A percentile compares a stretch with the other conserved stretches of the same genome.
Evolutionary conservation across 2,113 vertebrate genomes (phyloP).

Genomic region (Pangasianodon hypophthalmus): DNA sequence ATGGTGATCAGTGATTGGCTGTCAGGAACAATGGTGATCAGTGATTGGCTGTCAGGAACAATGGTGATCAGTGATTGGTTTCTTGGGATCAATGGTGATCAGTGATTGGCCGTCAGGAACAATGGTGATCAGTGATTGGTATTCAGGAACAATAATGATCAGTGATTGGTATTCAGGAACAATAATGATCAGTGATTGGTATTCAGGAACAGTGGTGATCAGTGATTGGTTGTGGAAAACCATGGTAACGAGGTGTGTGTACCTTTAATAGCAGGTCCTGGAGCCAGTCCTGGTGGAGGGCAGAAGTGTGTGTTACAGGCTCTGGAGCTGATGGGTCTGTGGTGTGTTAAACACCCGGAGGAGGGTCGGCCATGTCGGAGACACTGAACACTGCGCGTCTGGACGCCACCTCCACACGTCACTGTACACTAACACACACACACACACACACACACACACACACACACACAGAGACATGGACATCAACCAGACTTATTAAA

Average conservation of each 20-base stretch:
- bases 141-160: no score
- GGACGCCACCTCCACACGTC: conserved; percentile 92
- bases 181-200: neutral
- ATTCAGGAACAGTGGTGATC: neutral
- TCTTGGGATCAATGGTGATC: neutral
- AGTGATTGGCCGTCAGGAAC: neutral
- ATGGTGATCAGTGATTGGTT: neutral
- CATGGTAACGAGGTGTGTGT: neutral
- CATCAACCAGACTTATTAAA: neutral
- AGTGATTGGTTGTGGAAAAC: neutral
- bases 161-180: neutral
- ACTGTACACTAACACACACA: conserved; percentile 85
- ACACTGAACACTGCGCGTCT: conserved; percentile 86
- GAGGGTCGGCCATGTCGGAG: conserved; percentile 83
- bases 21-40: neutral
- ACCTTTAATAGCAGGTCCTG: conserved; percentile 50
- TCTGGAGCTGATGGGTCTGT: conserved; percentile 82
- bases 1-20: neutral
- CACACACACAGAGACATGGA: conserved; percentile 26
- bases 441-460: conserved; percentile 34
- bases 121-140: neutral
- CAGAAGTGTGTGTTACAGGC: conserved; percentile 97
- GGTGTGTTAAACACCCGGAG: conserved; percentile 79
- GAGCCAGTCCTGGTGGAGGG: conserved; percentile 65
- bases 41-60: neutral